Percentiles rank a stretch among this genome's conserved stretches.
Conservation (phyloP, 2,113 vertebrate genomes). For the Penelope pileata region DNA sequence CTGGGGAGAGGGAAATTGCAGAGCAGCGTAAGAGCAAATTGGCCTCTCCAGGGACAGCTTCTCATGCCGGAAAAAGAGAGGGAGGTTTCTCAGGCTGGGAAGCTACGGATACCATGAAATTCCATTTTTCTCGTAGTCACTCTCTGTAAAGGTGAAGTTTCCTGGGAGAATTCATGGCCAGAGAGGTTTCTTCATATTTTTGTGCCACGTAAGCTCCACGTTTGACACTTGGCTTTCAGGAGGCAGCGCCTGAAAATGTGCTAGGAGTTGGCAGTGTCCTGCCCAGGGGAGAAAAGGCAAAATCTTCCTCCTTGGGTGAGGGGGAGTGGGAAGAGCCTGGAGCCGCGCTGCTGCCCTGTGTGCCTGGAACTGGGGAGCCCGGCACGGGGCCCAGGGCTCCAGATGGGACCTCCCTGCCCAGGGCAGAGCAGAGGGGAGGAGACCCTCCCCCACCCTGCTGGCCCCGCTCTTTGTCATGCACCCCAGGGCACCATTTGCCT, state of each 20-base stretch:
- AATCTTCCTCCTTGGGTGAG: not conserved
- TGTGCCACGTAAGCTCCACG: fast-evolving
- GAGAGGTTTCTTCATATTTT: not conserved
- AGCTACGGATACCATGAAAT: not conserved
- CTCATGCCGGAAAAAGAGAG: not conserved
- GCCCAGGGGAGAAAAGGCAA: not conserved
- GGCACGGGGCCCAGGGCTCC: no score
- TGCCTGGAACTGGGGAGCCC: no score
- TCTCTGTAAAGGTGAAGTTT: fast-evolving
- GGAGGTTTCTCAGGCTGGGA: not conserved
- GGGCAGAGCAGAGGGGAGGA: not conserved
- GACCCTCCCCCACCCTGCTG: not conserved
- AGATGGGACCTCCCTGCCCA: no score
- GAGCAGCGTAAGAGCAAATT: not conserved
- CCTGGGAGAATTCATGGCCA: fast-evolving
- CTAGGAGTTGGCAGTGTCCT: not conserved
- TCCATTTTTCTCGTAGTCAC: not conserved
- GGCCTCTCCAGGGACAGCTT: not conserved
- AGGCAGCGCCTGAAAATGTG: not conserved
- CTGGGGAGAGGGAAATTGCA: not conserved
- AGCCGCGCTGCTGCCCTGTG: no score
- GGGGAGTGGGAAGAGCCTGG: not conserved
- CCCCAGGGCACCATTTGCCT: not conserved
- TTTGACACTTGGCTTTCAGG: not conserved
- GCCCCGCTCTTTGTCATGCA: not conserved